A percentile compares a stretch with the other conserved stretches of the same genome.
These are phyloP conservation scores for Synanthedon vespiformis DNA, from an alignment of 2,888 invertebrate genomes.

Conservation along the genomic window DNA sequence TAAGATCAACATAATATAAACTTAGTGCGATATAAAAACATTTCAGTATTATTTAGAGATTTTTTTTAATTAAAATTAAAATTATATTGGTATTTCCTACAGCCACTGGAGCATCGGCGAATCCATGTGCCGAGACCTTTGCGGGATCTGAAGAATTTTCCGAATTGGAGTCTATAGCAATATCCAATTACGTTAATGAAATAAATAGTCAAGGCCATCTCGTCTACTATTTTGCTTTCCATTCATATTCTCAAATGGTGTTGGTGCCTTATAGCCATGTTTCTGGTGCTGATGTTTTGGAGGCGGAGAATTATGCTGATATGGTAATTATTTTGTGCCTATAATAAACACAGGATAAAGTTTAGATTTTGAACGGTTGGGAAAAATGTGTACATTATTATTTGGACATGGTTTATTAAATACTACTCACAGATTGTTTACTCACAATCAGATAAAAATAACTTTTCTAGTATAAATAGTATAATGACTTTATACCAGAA, in stretches of 20 bases:
- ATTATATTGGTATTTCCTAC: constrained; percentile 6
- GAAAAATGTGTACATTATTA: too few relatives aligned
- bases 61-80: too few relatives aligned
- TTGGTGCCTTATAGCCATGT: constrained; percentile 72
- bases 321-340: constrained; percentile 10
- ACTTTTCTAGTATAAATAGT: too few relatives aligned
- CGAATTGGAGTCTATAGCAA: constrained; percentile 59
- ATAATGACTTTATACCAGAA: too few relatives aligned
- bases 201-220: constrained; percentile 50
- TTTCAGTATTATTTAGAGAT: too few relatives aligned
- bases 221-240: constrained; percentile 67
- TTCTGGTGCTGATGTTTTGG: constrained; percentile 27
- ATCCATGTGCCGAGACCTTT: constrained; percentile 54
- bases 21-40: too few relatives aligned
- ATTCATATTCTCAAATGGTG: constrained; percentile 78
- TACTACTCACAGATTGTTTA: too few relatives aligned
- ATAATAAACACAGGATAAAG: too few relatives aligned
- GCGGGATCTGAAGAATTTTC: constrained; percentile 68
- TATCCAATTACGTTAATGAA: constrained; percentile 28
- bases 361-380: too few relatives aligned
- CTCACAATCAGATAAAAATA: too few relatives aligned
- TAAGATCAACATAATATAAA: too few relatives aligned
- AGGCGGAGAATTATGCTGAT: constrained; percentile 35
- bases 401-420: too few relatives aligned
- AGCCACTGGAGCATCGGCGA: constrained; percentile 43